Percentiles rank a stretch among this genome's conserved stretches.
Conservation (phyloP, 2,797 vertebrate species). For the Apogon hyalosoma region DNA sequence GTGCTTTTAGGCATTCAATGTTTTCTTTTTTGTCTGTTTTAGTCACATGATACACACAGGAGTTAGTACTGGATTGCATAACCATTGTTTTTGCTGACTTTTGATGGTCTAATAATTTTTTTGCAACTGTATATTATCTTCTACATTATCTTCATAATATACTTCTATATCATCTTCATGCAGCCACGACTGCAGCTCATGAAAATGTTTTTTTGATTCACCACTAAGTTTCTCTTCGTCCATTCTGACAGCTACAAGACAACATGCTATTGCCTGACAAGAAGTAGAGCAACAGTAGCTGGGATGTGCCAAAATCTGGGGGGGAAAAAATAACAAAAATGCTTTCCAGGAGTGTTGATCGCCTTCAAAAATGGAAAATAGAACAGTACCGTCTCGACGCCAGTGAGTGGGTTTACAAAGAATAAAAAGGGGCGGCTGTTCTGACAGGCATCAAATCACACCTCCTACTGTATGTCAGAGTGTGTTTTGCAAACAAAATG, state of each 20-base stretch:
- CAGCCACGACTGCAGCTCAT: background rate
- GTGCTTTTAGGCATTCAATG: no score
- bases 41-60: no score
- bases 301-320: slow-evolving; percentile 4
- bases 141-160: no score
- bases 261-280: slow-evolving; percentile 9
- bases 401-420: slow-evolving; percentile 15
- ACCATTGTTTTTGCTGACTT: no score
- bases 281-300: slow-evolving; percentile 1
- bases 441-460: slow-evolving; percentile 19
- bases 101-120: no score
- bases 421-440: slow-evolving; percentile 17
- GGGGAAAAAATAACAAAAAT: background rate
- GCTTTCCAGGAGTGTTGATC: slow-evolving; percentile 14
- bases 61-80: no score
- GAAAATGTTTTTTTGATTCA: slow-evolving; percentile 18
- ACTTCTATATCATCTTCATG: slow-evolving; percentile 2
- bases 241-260: slow-evolving; percentile 29
- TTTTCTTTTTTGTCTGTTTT: no score
- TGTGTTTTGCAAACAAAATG: slow-evolving; percentile 9
- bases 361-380: slow-evolving; percentile 17
- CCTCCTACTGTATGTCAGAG: background rate
- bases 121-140: no score
- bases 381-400: background rate
- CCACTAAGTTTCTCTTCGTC: slow-evolving; percentile 13